Evolutionary conservation across 2,113 vertebrate species (phyloP).

Genomic region (Pogonocichla stellata): DNA sequence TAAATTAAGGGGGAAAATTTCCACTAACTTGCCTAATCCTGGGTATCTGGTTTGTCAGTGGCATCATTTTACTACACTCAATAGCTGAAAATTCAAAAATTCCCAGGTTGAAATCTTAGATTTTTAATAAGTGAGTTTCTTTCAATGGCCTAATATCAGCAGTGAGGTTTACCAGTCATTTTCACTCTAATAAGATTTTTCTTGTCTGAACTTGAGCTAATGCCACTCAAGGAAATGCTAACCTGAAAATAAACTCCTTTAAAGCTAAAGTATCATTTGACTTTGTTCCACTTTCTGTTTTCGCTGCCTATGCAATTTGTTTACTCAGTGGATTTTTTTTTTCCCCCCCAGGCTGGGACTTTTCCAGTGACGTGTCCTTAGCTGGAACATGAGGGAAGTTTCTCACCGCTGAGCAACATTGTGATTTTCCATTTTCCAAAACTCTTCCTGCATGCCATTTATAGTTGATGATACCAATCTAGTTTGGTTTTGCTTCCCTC

Average conservation of each 20-base stretch:
- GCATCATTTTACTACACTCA: not conserved
- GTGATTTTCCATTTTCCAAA: conserved; percentile 46
- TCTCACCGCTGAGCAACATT: not conserved
- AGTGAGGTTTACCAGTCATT: not conserved
- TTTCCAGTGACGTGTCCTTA: conserved; percentile 46
- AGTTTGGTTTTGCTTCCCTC: conserved; percentile 6
- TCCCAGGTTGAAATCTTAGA: not conserved
- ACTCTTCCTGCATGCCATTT: not conserved
- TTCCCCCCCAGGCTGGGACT: conserved; percentile 22
- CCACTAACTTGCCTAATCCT: not conserved
- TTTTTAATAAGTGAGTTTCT: not conserved
- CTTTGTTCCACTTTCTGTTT: conserved; percentile 47
- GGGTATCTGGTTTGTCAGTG: not conserved
- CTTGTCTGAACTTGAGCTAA: conserved; percentile 3
- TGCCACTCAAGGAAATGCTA: conserved; percentile 10
- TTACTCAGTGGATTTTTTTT: conserved; percentile 21
- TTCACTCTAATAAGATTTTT: not conserved
- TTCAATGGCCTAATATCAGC: not conserved
- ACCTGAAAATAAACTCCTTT: conserved; percentile 30
- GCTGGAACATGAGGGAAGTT: not conserved
- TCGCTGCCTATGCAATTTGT: not conserved
- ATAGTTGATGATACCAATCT: not conserved
- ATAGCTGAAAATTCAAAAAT: not conserved
- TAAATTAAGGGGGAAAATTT: not conserved
- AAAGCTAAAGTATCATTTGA: not conserved